Percentiles rank a stretch among this genome's conserved stretches.
Evolutionary conservation across 2,113 vertebrate genomes (phyloP).

Genomic region (Pygoscelis antarcticus): DNA sequence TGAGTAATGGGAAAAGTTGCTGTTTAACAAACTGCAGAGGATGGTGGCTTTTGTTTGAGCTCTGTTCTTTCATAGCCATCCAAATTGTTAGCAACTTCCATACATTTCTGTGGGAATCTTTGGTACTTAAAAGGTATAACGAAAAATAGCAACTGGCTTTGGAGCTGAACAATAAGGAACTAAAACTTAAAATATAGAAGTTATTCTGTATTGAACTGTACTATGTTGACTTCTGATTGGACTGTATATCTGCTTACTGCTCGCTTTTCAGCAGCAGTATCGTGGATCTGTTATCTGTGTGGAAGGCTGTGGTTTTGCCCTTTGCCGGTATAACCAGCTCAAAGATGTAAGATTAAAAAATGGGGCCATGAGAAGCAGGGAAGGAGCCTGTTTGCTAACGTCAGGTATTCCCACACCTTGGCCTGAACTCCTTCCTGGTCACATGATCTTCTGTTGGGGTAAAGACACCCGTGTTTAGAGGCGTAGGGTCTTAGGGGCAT

Average conservation of each 20-base stretch:
- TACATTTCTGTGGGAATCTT: background rate
- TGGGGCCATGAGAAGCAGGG: background rate
- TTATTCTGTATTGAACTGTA: background rate
- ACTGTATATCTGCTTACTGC: background rate
- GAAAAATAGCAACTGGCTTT: background rate
- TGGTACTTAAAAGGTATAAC: background rate
- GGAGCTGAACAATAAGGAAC: background rate
- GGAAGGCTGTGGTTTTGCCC: background rate
- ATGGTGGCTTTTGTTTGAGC: conserved; percentile 19
- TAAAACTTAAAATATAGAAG: background rate
- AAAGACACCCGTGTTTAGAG: background rate
- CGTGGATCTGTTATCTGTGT: background rate
- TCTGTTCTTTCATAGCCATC: background rate
- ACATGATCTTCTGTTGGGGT: background rate
- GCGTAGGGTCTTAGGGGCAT: background rate
- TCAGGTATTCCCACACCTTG: background rate
- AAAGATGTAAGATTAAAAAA: background rate
- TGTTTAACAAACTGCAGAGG: background rate
- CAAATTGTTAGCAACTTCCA: background rate
- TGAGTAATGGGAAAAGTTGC: conserved; percentile 30
- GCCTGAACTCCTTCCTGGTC: background rate
- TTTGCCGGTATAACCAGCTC: background rate
- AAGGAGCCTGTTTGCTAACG: background rate
- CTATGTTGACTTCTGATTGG: background rate
- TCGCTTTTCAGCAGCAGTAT: background rate